Conservation (phyloP, 2,888 invertebrate species). For the Strigamia crassipes region DNA sequence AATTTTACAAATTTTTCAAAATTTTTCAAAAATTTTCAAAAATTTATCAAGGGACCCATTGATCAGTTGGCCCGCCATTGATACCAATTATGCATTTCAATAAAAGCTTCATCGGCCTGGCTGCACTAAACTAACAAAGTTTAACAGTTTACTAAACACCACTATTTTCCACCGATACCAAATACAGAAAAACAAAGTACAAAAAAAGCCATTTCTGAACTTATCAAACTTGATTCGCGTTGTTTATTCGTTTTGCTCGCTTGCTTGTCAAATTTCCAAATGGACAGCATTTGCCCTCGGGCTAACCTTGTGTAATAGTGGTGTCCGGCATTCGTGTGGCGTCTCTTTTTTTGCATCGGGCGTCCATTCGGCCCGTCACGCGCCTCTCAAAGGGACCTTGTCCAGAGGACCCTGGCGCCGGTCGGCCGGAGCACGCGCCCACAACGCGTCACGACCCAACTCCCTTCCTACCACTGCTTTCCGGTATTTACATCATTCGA, state of each 20-base stretch:
- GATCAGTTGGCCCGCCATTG: no score
- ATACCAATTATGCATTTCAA: no score
- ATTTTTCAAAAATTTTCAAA: no score
- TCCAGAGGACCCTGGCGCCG: slow-evolving; percentile 18
- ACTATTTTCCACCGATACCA: background rate
- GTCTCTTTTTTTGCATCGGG: slow-evolving; percentile 12
- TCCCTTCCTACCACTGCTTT: slow-evolving; percentile 47
- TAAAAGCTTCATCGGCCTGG: no score
- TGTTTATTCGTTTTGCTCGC: background rate
- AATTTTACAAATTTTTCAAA: no score
- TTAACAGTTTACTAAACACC: no score
- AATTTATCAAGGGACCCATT: no score
- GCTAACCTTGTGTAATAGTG: slow-evolving; percentile 12
- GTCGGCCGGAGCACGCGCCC: slow-evolving; percentile 8
- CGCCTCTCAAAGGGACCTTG: slow-evolving; percentile 30
- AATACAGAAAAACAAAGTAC: background rate
- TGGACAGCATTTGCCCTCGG: background rate
- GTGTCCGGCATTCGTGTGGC: slow-evolving; percentile 22
- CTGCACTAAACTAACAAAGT: no score
- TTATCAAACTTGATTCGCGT: background rate
- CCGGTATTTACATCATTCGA: slow-evolving; percentile 49
- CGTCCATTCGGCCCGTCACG: slow-evolving; percentile 27
- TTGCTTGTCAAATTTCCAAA: slow-evolving; percentile 12
- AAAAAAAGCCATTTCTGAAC: background rate
- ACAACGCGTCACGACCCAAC: slow-evolving; percentile 17